Base-by-base conservation (phyloP, 2,888 invertebrate species). In the Antheraea assamensis region DNA sequence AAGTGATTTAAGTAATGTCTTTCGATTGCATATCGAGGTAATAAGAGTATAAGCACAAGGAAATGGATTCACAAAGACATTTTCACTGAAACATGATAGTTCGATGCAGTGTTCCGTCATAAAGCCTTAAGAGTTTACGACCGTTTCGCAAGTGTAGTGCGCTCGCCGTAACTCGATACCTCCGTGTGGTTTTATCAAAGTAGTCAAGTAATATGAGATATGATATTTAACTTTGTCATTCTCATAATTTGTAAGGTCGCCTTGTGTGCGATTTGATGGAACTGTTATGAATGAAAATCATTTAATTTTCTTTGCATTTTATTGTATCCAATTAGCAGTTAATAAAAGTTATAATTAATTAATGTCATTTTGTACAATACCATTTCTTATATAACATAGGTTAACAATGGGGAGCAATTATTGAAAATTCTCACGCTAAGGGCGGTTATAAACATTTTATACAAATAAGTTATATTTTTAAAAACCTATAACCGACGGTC, bases 141-240 rank as follows among this genome's bases (percentile, higher is more conserved):
- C 30, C n/a, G 61, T 61, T 61, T 61, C 61, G 61, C 27, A 61
- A 61, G 24, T 24, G 61, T 27, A 27, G 27, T n/a, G 55, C 55
- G 35, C 35, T n/a, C 30, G 35, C 24, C 19, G 55, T 47, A 55
- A 70, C 42, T 7, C 58, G 30, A 55, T 19, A 71, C 42, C 64
- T 61, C 61, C 47, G 21, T 74, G 77, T 52, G 76, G n/a, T 70
- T 21, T 49, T 58, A 68, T 24, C 52, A 30, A 76, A 76, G 73
- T 70, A 24, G 77, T 76, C 66, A 70, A 31, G 70, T 75, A 73
- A 77, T 68, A 77, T 66, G 71, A 73, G 49, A 61, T 61, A 24
- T 74, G 61, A 35, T 77, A 73, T 79, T 79, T 78, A 72, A 70
- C n/a, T 71, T 72, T 75, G 76, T 76, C 71, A 78, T 78, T 77